These are phyloP conservation scores for Oceanodroma leucorhoa DNA, from an alignment of 2,797 vertebrate species.

Conservation along the genomic window DNA sequence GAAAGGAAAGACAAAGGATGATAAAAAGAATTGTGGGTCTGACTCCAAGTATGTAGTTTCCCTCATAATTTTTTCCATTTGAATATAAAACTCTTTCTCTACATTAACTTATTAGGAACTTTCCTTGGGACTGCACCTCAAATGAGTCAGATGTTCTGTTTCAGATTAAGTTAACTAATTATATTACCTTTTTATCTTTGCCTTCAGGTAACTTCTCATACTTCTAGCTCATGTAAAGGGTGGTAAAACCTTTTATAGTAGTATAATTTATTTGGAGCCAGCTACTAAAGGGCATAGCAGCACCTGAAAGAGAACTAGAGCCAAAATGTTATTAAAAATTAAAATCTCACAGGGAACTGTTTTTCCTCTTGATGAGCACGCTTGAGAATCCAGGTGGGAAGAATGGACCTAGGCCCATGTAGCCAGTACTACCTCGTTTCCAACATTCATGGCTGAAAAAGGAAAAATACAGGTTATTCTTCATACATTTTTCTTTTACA, in stretches of 20 bases:
- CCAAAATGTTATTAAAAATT: slow-evolving; percentile 55
- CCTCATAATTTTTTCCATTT: background rate
- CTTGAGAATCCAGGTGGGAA: background rate
- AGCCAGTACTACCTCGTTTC: background rate
- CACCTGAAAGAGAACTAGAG: slow-evolving; percentile 29
- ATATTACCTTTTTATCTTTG: slow-evolving; percentile 41
- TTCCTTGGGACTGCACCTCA: slow-evolving; percentile 21
- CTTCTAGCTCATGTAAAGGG: background rate
- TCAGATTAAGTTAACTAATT: slow-evolving; percentile 54
- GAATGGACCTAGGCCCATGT: background rate
- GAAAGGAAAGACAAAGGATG: background rate
- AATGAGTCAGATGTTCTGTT: slow-evolving; percentile 35
- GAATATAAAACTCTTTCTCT: background rate
- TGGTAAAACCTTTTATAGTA: slow-evolving; percentile 46
- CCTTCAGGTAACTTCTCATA: slow-evolving; percentile 45
- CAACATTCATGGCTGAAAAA: background rate
- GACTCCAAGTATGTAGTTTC: background rate
- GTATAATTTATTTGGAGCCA: slow-evolving; percentile 51
- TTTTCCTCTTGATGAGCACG: background rate
- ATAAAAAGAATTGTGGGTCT: background rate
- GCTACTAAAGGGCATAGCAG: slow-evolving; percentile 48
- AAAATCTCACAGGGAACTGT: background rate
- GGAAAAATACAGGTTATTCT: background rate
- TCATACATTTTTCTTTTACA: background rate
- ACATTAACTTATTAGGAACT: background rate